These are phyloP conservation scores for Battus philenor DNA, from an alignment of 1,140 invertebrate genomes.

Conservation along the genomic window DNA sequence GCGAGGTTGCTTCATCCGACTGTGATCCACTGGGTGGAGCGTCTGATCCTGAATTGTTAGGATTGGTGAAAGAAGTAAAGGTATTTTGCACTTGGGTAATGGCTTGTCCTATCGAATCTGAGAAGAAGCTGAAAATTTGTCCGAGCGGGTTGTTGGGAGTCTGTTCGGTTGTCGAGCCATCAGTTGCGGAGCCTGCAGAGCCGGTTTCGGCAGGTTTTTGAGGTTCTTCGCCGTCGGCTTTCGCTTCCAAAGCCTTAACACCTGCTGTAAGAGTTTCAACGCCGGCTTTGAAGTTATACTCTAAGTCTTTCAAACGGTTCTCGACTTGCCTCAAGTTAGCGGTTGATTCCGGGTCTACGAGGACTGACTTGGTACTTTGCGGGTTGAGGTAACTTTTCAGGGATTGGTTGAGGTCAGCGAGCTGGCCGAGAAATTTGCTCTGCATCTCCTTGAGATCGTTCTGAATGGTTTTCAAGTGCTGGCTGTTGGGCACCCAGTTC, in stretches of 20 bases:
- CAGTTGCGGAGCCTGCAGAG: background rate
- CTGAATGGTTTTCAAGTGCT: constrained; percentile 38
- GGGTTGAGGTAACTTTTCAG: constrained; percentile 34
- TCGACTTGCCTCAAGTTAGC: constrained; percentile 27
- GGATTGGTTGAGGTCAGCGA: constrained; percentile 43
- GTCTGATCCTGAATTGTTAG: background rate
- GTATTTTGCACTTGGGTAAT: constrained; percentile 7
- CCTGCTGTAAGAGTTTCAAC: constrained; percentile 44
- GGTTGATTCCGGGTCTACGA: constrained; percentile 7
- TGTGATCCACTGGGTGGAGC: constrained; percentile 21
- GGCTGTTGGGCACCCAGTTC: constrained; percentile 35
- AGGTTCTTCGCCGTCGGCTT: constrained; percentile 13
- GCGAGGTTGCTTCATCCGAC: constrained; percentile 15
- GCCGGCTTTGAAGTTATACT: constrained; percentile 42
- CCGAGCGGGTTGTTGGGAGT: constrained; percentile 1
- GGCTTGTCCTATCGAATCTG: constrained; percentile 4
- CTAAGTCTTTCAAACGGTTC: constrained; percentile 33
- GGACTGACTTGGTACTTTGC: constrained; percentile 10
- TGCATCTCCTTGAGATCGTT: constrained; percentile 41
- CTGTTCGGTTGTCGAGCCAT: background rate
- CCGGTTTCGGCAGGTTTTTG: background rate
- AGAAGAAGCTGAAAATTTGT: constrained; percentile 9
- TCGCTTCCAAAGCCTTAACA: constrained; percentile 25
- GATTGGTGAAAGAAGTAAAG: constrained; percentile 1
- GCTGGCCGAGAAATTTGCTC: constrained; percentile 33